Percentiles rank a stretch among this genome's conserved stretches.
phyloP scores from a whole-genome alignment of 2,113 vertebrate species.

The Chaetodon trifascialis region DNA sequence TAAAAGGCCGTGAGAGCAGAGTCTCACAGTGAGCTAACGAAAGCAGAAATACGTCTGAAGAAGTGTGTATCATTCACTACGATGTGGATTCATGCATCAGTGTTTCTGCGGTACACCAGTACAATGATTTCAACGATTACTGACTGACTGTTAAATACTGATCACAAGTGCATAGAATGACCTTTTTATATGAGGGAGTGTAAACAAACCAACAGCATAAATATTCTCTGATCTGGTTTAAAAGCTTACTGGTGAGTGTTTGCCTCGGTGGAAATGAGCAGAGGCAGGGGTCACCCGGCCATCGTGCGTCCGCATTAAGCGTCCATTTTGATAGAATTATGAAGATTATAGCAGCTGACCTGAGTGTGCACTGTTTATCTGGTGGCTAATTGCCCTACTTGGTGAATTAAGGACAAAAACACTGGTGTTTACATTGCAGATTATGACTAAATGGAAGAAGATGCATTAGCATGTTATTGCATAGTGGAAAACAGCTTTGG shows the following conservation, averaged over 20 bases:
- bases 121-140: conserved; percentile 28
- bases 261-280: conserved; percentile 21
- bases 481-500: conserved; percentile 24
- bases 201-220: conserved; percentile 33
- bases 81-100: not conserved
- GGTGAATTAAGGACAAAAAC: conserved; percentile 58
- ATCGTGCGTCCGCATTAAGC: conserved; percentile 53
- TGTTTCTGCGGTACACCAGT: not conserved
- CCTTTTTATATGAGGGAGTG: conserved; percentile 24
- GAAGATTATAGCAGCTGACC: conserved; percentile 64
- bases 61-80: not conserved
- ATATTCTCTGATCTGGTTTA: conserved; percentile 57
- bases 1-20: not conserved
- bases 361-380: conserved; percentile 50
- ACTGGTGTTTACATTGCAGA: conserved; percentile 60
- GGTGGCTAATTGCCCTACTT: conserved; percentile 66
- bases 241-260: conserved; percentile 54
- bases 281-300: conserved; percentile 36
- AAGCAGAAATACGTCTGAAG: not conserved
- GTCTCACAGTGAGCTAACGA: not conserved
- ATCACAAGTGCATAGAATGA: conserved; percentile 27
- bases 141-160: conserved; percentile 33
- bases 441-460: conserved; percentile 39
- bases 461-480: conserved; percentile 9
- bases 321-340: conserved; percentile 71